A percentile compares a stretch with the other conserved stretches of the same genome.
Conservation (phyloP, 1,140 invertebrate species). For the Bilobella aurantiaca region DNA sequence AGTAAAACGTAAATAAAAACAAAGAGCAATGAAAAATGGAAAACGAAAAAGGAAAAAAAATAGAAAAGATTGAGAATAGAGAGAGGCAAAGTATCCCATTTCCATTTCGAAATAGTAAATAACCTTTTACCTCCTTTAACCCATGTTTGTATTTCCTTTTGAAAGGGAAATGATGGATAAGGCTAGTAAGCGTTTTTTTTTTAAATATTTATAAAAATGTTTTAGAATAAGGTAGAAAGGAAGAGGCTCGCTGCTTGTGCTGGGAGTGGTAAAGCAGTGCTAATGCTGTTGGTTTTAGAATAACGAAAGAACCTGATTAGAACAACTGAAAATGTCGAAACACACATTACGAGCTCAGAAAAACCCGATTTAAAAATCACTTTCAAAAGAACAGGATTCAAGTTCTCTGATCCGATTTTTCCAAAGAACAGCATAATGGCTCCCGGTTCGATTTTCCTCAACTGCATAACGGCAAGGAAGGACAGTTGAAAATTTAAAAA, state of each 20-base stretch:
- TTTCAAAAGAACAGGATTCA: slow-evolving; percentile 3
- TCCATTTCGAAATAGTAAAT: slow-evolving; percentile 2
- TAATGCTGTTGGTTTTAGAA: slow-evolving; percentile 3
- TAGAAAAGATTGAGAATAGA: not conserved
- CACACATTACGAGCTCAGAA: slow-evolving; percentile 4
- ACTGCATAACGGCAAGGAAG: not conserved
- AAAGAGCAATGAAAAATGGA: not conserved
- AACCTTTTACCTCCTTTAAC: not conserved
- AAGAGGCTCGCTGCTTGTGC: not conserved
- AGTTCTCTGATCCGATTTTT: not conserved
- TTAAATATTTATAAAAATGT: not conserved
- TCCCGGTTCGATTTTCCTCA: not conserved
- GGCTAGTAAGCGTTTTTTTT: not conserved
- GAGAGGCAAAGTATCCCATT: not conserved
- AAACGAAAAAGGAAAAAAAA: not conserved
- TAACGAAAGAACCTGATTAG: slow-evolving; percentile 1
- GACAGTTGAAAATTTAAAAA: not conserved
- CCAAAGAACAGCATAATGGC: not conserved
- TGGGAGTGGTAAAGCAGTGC: not conserved
- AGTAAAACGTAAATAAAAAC: too few species aligned
- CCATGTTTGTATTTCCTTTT: not conserved
- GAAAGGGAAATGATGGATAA: slow-evolving; percentile 3
- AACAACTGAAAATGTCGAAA: slow-evolving; percentile 6
- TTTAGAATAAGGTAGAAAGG: not conserved
- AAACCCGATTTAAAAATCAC: not conserved